Evolutionary conservation across 2,888 invertebrate species (phyloP).

Genomic region (Priocnemis perturbator): DNA sequence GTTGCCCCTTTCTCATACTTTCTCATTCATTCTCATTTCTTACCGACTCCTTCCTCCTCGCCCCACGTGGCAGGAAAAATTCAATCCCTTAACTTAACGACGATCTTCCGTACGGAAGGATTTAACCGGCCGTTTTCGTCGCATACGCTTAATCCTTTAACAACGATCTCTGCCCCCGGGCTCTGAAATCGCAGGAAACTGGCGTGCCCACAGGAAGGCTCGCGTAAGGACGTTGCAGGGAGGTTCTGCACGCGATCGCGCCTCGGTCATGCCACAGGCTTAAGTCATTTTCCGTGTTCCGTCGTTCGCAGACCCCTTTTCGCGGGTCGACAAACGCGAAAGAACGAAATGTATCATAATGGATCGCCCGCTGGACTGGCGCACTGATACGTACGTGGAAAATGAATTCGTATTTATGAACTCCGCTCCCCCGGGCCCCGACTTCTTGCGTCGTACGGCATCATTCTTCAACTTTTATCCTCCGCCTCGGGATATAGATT

Average conservation of each 20-base stretch:
- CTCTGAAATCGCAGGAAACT: slow-evolving; percentile 6
- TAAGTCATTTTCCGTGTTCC: neutral
- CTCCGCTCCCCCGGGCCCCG: no score
- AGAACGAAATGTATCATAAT: no score
- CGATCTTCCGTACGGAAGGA: slow-evolving; percentile 33
- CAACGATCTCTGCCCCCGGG: slow-evolving; percentile 27
- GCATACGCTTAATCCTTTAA: slow-evolving; percentile 29
- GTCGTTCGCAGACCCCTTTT: neutral
- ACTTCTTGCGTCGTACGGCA: no score
- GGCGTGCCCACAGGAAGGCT: slow-evolving; percentile 34
- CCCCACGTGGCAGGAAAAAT: neutral
- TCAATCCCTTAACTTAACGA: slow-evolving; percentile 46
- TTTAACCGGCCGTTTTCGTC: slow-evolving; percentile 29
- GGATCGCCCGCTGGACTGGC: no score
- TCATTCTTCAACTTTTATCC: no score
- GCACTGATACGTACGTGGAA: no score
- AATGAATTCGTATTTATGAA: no score
- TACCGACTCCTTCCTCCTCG: neutral
- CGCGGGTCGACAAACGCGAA: no score
- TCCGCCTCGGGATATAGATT: no score
- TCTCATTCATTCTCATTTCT: neutral
- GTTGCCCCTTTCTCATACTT: neutral
- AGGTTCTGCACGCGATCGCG: slow-evolving; percentile 49
- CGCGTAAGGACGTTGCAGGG: slow-evolving; percentile 39
- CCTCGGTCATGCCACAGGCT: neutral